Percentiles rank a stretch among this genome's conserved stretches.
Evolutionary conservation across 2,888 invertebrate species (phyloP).

Genomic region (Nycteola revayana): DNA sequence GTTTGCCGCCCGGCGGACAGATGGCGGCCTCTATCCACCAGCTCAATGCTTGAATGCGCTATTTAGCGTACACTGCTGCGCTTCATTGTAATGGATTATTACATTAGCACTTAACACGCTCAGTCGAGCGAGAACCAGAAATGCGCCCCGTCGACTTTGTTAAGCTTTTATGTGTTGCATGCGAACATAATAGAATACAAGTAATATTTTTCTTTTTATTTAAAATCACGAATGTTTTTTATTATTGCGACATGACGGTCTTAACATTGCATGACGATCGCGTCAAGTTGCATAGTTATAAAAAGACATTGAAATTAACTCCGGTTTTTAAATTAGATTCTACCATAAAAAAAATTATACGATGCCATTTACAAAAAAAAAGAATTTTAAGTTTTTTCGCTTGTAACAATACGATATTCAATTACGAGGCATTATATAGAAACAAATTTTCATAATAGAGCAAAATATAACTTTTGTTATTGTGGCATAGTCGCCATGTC

Average conservation of each 20-base stretch:
- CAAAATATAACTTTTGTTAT: no score
- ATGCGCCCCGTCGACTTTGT: conserved; percentile 63
- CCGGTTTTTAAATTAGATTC: no score
- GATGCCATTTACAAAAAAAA: no score
- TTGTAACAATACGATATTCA: no score
- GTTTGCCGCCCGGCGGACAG: conserved; percentile 73
- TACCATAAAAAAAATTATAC: no score
- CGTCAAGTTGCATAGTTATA: conserved; percentile 49
- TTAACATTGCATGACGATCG: conserved; percentile 39
- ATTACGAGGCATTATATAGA: no score
- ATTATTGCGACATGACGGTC: conserved; percentile 3
- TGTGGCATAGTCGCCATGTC: no score
- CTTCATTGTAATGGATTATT: conserved; percentile 81
- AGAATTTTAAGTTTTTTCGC: no score
- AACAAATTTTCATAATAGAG: no score
- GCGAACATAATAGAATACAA: conserved; percentile 61
- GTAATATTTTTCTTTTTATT: conserved; percentile 52
- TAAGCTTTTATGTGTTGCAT: conserved; percentile 55
- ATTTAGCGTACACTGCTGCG: conserved; percentile 76
- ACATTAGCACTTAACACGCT: conserved; percentile 81
- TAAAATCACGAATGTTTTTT: conserved; percentile 39
- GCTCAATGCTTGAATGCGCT: conserved; percentile 75
- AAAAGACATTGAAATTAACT: conserved; percentile 42
- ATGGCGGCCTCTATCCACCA: conserved; percentile 59
- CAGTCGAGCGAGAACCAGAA: conserved; percentile 71